Evolutionary conservation across 2,888 invertebrate genomes (phyloP).

Genomic region (Sisyra nigra): DNA sequence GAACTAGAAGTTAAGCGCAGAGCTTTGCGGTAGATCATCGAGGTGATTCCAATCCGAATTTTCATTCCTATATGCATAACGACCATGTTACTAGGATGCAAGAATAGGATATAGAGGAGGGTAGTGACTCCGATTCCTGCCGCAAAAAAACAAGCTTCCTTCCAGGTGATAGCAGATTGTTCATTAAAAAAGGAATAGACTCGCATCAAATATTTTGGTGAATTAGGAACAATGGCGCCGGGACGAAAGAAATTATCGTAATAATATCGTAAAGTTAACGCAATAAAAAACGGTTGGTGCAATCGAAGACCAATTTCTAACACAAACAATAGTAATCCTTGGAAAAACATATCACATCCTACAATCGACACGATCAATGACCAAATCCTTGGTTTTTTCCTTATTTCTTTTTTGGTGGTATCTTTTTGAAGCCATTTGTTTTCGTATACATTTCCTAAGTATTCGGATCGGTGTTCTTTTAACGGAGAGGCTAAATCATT

Average conservation of each 20-base stretch:
- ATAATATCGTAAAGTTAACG: slow-evolving; percentile 34
- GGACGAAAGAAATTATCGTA: slow-evolving; percentile 22
- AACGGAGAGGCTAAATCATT: no score
- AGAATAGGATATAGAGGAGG: slow-evolving; percentile 41
- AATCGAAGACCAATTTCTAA: slow-evolving; percentile 36
- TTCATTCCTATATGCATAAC: slow-evolving; percentile 54
- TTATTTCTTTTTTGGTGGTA: no score
- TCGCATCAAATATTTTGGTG: slow-evolving; percentile 20
- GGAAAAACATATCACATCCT: slow-evolving; percentile 28
- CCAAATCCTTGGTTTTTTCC: no score
- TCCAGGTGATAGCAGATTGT: slow-evolving; percentile 19
- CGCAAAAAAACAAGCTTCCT: slow-evolving; percentile 40
- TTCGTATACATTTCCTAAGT: no score
- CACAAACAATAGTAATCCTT: slow-evolving; percentile 34
- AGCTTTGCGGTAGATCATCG: slow-evolving; percentile 55
- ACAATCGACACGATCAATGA: no score
- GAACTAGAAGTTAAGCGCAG: slow-evolving; percentile 26
- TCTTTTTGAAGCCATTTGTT: no score
- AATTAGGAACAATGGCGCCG: no score
- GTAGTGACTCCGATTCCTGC: slow-evolving; percentile 35
- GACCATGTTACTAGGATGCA: slow-evolving; percentile 56
- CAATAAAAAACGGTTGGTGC: slow-evolving; percentile 35
- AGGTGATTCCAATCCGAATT: slow-evolving; percentile 51
- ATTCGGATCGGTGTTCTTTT: no score
- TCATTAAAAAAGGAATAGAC: slow-evolving; percentile 17